phyloP scores from a whole-genome alignment of 2,113 vertebrate genomes.

The Reinhardtius hippoglossoides region DNA sequence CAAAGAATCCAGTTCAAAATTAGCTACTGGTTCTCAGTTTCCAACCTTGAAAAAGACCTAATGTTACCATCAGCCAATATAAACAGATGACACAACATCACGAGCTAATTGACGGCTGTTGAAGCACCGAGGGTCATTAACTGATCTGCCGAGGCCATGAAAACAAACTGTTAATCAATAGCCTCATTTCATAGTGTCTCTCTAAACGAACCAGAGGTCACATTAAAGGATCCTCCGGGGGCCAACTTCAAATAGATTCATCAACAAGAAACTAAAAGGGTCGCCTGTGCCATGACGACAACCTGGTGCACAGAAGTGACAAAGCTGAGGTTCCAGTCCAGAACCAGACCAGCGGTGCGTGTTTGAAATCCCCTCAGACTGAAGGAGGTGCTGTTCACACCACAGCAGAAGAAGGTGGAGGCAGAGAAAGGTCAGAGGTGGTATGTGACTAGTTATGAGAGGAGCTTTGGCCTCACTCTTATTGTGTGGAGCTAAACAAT shows the following conservation, averaged over 20 bases:
- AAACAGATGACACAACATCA: conserved; percentile 4
- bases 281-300: too few relatives aligned
- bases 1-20: neutral
- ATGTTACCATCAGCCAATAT: neutral
- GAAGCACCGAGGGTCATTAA: conserved; percentile 7
- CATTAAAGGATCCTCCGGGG: conserved; percentile 37
- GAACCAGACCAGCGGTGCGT: conserved; percentile 3
- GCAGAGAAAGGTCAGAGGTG: conserved; percentile 13
- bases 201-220: conserved; percentile 30
- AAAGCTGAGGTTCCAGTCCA: neutral
- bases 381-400: conserved; percentile 32
- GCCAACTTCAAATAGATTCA: conserved; percentile 9
- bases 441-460: conserved; percentile 1
- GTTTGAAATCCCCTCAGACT: conserved; percentile 22
- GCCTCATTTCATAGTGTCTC: neutral
- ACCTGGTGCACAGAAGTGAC: neutral
- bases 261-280: neutral
- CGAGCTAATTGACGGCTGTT: neutral
- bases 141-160: conserved; percentile 20
- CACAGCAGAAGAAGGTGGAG: conserved; percentile 29
- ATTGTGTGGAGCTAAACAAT: too few relatives aligned
- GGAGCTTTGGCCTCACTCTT: neutral
- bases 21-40: conserved; percentile 3
- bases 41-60: neutral
- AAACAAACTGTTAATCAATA: conserved; percentile 43